phyloP scores from a whole-genome alignment of 2,888 invertebrate species.

The Tromatobia lineatoria region DNA sequence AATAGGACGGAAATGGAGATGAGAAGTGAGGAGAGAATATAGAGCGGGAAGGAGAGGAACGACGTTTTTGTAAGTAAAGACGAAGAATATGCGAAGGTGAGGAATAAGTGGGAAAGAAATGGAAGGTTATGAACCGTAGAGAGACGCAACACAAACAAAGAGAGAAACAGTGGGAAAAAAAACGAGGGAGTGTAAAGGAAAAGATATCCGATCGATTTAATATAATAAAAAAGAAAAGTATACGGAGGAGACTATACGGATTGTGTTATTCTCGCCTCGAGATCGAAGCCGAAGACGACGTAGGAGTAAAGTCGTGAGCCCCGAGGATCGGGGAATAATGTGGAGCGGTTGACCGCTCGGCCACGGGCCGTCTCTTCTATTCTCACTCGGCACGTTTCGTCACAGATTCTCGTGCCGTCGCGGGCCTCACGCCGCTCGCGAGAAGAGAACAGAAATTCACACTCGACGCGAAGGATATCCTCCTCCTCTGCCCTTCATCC shows the following conservation, averaged over 20 bases:
- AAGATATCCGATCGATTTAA: too few relatives aligned
- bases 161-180: too few relatives aligned
- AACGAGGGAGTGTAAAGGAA: too few relatives aligned
- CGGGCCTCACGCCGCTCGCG: conserved; percentile 29
- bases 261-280: background rate
- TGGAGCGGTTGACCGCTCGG: conserved; percentile 64
- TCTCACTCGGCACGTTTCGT: conserved; percentile 60
- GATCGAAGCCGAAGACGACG: conserved; percentile 27
- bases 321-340: conserved; percentile 49
- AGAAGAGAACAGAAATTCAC: conserved; percentile 59
- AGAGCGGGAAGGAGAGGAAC: too few relatives aligned
- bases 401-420: conserved; percentile 59
- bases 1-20: too few relatives aligned
- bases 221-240: background rate
- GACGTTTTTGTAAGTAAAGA: too few relatives aligned
- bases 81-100: too few relatives aligned
- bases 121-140: too few relatives aligned
- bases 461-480: conserved; percentile 54
- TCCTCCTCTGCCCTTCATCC: conserved; percentile 16
- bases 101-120: too few relatives aligned
- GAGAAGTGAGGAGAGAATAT: background rate
- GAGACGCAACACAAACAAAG: too few relatives aligned
- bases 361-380: conserved; percentile 39
- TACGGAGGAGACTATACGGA: background rate
- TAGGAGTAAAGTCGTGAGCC: conserved; percentile 46